A percentile compares a stretch with the other conserved stretches of the same genome.
Conservation (phyloP, 2,113 vertebrate genomes). For the Myotis yumanensis region DNA sequence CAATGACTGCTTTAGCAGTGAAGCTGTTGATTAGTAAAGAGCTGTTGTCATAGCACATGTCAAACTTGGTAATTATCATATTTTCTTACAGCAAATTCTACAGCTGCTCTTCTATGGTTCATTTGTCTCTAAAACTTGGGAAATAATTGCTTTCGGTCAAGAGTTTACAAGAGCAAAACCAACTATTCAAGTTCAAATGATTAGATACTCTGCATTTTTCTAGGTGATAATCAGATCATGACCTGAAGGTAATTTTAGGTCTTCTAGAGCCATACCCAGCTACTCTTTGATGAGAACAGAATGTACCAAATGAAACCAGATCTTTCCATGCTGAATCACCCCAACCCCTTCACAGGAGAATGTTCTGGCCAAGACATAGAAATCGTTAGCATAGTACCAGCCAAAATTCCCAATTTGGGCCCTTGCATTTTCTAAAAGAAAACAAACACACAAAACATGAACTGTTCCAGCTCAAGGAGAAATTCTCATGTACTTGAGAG, state of each 20-base stretch:
- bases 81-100: constrained; percentile 71
- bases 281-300: constrained; percentile 23
- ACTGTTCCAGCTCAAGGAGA: background rate
- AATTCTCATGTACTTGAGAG: background rate
- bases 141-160: constrained; percentile 69
- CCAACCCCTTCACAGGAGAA: background rate
- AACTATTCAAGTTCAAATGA: constrained; percentile 29
- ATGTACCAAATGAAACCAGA: constrained; percentile 7
- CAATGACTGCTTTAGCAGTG: constrained; percentile 43
- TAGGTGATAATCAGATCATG: constrained; percentile 56
- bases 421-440: background rate
- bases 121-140: constrained; percentile 65
- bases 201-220: constrained; percentile 65
- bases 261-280: constrained; percentile 21
- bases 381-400: background rate
- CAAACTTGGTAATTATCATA: constrained; percentile 72
- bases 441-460: background rate
- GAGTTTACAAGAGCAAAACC: constrained; percentile 59
- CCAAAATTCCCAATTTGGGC: background rate
- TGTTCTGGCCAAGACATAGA: background rate
- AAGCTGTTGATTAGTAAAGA: constrained; percentile 70
- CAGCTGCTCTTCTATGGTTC: constrained; percentile 70
- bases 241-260: constrained; percentile 35
- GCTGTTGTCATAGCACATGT: constrained; percentile 60
- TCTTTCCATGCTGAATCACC: background rate